A percentile compares a stretch with the other conserved stretches of the same genome.
Conservation (phyloP, 2,797 vertebrate genomes). For the Eospalax fontanierii region DNA sequence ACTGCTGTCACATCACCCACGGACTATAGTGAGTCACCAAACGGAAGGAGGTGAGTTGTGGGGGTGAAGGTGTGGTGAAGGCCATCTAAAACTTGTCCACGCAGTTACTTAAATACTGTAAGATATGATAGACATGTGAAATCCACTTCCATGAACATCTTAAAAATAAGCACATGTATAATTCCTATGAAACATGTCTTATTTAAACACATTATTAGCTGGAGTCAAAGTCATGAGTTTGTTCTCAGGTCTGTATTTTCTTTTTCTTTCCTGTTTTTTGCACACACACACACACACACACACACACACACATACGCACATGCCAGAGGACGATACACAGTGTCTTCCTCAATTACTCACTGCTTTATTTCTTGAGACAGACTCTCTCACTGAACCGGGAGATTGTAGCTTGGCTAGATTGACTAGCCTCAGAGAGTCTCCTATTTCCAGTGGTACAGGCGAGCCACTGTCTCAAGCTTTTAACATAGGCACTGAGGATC, state of each 20-base stretch:
- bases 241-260: background rate
- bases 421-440: background rate
- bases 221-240: background rate
- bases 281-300: no score
- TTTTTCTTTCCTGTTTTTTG: background rate
- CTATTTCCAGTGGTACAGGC: background rate
- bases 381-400: background rate
- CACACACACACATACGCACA: no score
- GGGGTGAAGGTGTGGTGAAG: background rate
- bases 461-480: background rate
- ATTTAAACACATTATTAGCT: background rate
- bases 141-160: background rate
- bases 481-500: background rate
- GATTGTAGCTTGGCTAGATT: background rate
- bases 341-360: background rate
- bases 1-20: background rate
- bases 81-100: background rate
- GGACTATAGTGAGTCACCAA: background rate
- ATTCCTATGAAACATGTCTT: slow-evolving; percentile 1
- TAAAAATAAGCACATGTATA: slow-evolving; percentile 16
- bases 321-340: background rate
- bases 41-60: background rate
- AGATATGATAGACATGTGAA: background rate
- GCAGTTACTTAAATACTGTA: background rate
- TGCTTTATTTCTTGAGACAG: background rate